Evolutionary conservation across 2,888 invertebrate species (phyloP).

Genomic region (Mantis religiosa): DNA sequence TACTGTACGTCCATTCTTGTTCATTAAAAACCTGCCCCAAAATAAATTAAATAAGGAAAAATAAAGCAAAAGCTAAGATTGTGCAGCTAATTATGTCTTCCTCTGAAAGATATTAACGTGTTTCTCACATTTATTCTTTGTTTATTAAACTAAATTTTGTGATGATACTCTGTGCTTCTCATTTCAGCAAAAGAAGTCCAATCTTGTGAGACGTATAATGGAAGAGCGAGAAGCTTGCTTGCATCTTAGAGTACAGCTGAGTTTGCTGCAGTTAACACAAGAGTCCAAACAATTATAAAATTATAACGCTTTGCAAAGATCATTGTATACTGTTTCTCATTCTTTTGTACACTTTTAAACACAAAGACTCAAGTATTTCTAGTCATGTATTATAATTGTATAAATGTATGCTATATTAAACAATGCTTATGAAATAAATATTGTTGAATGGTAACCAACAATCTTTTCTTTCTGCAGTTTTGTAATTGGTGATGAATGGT

Average conservation of each 20-base stretch:
- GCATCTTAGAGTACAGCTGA: slow-evolving; percentile 57
- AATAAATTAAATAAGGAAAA: no score
- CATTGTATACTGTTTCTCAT: background rate
- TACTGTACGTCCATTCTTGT: no score
- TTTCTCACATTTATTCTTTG: no score
- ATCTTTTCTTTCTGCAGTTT: no score
- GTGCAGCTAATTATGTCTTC: no score
- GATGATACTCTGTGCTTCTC: background rate
- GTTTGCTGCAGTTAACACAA: slow-evolving; percentile 32
- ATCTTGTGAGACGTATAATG: slow-evolving; percentile 64
- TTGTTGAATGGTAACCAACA: no score
- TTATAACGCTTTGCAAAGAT: background rate
- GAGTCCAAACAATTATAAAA: slow-evolving; percentile 29
- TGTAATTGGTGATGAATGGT: no score
- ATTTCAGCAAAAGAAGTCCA: slow-evolving; percentile 56
- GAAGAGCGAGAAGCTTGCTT: slow-evolving; percentile 69
- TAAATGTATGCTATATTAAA: background rate
- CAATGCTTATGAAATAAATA: background rate
- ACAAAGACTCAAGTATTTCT: background rate
- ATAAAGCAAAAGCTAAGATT: no score
- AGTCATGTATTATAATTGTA: background rate
- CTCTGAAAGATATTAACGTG: no score
- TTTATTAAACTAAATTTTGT: background rate
- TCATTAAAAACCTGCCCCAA: no score
- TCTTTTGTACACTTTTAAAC: background rate